Conservation (phyloP, 2,113 vertebrate species). For the Ploceus nigricollis region DNA sequence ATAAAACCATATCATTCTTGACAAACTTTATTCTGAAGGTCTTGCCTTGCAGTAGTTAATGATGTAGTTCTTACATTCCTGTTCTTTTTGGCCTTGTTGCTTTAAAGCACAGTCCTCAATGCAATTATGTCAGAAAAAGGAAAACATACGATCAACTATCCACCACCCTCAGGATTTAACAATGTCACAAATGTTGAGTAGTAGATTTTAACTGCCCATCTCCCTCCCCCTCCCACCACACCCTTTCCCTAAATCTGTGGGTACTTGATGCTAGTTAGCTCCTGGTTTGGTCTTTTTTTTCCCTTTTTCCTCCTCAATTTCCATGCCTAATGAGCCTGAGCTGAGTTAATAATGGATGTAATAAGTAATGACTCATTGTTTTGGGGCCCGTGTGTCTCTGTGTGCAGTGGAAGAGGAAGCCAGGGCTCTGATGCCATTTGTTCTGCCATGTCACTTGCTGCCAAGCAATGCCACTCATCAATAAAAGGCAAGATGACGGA, state of each 20-base stretch:
- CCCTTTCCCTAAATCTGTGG: slow-evolving; percentile 5
- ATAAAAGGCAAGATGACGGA: slow-evolving; percentile 86
- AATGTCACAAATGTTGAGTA: slow-evolving; percentile 68
- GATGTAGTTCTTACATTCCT: slow-evolving; percentile 22
- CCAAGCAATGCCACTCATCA: slow-evolving; percentile 84
- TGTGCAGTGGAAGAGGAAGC: slow-evolving; percentile 69
- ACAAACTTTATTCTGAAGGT: slow-evolving; percentile 49
- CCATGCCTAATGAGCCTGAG: slow-evolving; percentile 84
- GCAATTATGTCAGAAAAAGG: slow-evolving; percentile 66
- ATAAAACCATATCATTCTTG: not conserved
- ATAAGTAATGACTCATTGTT: slow-evolving; percentile 88
- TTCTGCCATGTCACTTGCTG: slow-evolving; percentile 81
- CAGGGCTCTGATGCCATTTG: slow-evolving; percentile 77
- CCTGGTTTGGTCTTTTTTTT: not conserved
- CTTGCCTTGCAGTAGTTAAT: slow-evolving; percentile 44
- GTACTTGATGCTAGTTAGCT: slow-evolving; percentile 58
- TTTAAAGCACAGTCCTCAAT: slow-evolving; percentile 49
- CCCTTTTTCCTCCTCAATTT: slow-evolving; percentile 72
- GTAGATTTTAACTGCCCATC: slow-evolving; percentile 63
- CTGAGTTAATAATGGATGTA: slow-evolving; percentile 87
- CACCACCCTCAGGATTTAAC: slow-evolving; percentile 64
- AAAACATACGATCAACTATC: slow-evolving; percentile 71
- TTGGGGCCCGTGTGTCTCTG: slow-evolving; percentile 66
- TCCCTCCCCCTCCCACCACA: not conserved
- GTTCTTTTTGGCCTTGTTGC: slow-evolving; percentile 18